Percentiles rank a stretch among this genome's conserved stretches.
Evolutionary conservation across 2,113 vertebrate genomes (phyloP).

Genomic region (Bujurquina vittata): DNA sequence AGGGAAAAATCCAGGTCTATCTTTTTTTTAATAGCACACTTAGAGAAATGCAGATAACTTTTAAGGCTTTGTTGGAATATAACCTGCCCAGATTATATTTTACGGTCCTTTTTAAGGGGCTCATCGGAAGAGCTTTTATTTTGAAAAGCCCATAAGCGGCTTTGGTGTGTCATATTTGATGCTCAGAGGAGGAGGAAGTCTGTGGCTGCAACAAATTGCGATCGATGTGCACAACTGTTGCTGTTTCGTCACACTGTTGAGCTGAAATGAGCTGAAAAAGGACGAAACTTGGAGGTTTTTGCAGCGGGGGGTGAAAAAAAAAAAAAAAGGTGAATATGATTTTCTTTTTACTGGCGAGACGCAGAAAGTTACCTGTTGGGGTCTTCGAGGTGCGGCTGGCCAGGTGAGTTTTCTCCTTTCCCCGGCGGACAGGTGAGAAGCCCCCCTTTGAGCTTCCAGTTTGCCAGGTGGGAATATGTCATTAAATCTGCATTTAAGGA

Average conservation of each 20-base stretch:
- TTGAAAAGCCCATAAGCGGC: background rate
- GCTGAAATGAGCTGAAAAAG: background rate
- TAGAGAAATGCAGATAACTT: background rate
- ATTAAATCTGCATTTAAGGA: background rate
- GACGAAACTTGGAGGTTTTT: background rate
- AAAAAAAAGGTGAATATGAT: background rate
- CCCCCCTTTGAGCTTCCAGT: background rate
- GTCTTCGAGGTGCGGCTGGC: background rate
- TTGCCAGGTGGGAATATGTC: background rate
- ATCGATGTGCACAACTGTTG: background rate
- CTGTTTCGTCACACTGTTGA: fast-evolving
- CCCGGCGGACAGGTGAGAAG: background rate
- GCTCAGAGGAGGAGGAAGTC: constrained; percentile 47
- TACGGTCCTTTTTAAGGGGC: too few species aligned
- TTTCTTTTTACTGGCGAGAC: background rate
- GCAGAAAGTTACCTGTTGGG: constrained; percentile 14
- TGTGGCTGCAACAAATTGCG: fast-evolving
- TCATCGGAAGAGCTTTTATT: constrained; percentile 33
- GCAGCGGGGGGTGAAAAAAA: fast-evolving
- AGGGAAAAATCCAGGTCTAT: background rate
- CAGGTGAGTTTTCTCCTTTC: constrained; percentile 24
- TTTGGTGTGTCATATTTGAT: background rate
- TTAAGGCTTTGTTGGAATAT: background rate
- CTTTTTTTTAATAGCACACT: too few species aligned
- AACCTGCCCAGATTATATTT: background rate